Conservation (phyloP, 2,113 vertebrate species). For the Hemicordylus capensis region DNA sequence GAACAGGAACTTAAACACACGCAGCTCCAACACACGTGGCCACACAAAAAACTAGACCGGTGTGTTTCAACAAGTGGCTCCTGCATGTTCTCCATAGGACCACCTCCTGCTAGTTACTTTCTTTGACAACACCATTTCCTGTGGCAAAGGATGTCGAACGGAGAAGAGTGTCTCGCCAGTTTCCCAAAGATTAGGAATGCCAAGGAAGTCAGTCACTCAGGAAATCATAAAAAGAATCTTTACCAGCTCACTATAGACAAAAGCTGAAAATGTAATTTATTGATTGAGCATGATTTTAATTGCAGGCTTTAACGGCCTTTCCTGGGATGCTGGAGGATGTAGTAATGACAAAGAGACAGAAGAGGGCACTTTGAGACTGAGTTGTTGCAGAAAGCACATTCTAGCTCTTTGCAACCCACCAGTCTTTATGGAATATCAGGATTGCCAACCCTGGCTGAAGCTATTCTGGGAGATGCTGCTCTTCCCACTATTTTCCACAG, state of each 20-base stretch:
- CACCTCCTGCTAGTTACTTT: background rate
- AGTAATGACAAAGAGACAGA: slow-evolving; percentile 39
- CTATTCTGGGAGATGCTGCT: too few relatives aligned
- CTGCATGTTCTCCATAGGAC: background rate
- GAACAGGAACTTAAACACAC: background rate
- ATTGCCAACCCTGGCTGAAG: too few relatives aligned
- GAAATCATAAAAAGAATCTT: slow-evolving; percentile 14
- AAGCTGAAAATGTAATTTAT: slow-evolving; percentile 20
- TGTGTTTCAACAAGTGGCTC: background rate
- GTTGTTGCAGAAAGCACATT: background rate
- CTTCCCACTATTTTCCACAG: too few relatives aligned
- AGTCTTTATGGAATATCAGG: background rate
- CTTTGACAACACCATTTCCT: background rate
- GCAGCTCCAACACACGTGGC: background rate
- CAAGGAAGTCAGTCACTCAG: background rate
- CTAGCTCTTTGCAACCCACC: background rate
- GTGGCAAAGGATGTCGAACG: accelerated
- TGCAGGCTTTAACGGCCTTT: background rate
- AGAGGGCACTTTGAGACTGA: slow-evolving; percentile 72
- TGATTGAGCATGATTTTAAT: slow-evolving; percentile 15
- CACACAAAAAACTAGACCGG: background rate
- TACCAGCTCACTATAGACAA: background rate
- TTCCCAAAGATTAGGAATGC: background rate
- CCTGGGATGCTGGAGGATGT: slow-evolving; percentile 19
- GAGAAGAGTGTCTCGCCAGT: background rate